Evolutionary conservation across 2,888 invertebrate species (phyloP), one percentile per base, ranked within the genome.

Genomic region (Cyaniris semiargus): DNA sequence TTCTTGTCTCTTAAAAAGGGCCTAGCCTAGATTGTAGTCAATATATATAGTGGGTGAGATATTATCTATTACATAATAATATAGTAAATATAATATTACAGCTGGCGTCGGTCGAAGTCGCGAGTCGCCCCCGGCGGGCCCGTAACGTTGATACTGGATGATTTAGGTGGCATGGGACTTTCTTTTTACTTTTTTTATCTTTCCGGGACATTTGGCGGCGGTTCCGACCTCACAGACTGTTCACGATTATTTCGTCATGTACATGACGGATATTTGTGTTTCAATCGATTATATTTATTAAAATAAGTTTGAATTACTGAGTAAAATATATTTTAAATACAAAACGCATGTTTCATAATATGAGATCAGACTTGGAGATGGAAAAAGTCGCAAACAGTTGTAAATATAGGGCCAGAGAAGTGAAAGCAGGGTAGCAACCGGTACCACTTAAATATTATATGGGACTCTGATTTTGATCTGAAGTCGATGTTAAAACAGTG

Each of bases 101-200:
- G 34, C 75, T 48, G 27, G n/a, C 56, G 60, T 31, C 58, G 56
- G 75, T 60, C 13, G 58, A 38, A 75, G 53, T 75, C 34, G 74
- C 76, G 34, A 34, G 38, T 21, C 58, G 58, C 70, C 71, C 78
- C 77, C 78, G 31, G 75, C 76, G 76, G 76, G 70, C 75, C 78
- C 76, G 78, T 80, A 76, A 80, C 76, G 79, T 79, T 79, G 83
- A 83, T 83, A 83, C 79, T 79, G 81, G 78, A 81, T 83, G 83
- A 83, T 84, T 84, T 83, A 83, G 79, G 76, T 78, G 80, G 74
- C 80, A 78, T 80, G 79, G 81, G 81, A 77, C 80, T 81, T 80
- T 81, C 81, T 81, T 81, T 80, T 82, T 81, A 81, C 80, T 81
- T 78, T 82, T 82, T 83, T 84, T 84, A 84, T 84, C 84, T 83